Base-by-base conservation (phyloP, 2,113 vertebrate species). In the Taxidea taxus region DNA sequence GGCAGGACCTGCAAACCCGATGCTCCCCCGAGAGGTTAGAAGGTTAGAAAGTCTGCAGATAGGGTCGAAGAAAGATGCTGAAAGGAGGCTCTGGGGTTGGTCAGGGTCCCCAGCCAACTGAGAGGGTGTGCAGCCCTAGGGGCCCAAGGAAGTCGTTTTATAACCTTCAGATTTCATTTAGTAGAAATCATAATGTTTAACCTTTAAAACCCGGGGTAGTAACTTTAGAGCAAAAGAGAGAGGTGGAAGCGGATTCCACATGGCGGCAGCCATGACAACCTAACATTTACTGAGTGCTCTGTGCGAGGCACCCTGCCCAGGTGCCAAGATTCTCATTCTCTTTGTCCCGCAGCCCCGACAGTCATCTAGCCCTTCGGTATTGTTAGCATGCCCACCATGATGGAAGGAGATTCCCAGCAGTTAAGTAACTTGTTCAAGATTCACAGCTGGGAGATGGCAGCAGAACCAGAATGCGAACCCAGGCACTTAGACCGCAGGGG, bases 341-440 rank as follows among this genome's bases (percentile, higher is more conserved):
- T 29, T 16, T 37, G 74, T 9, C 44, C 1, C 4, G 37, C 0
- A n/a, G 37, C 34, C 44, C 27, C 2, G 1, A 13, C 56, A 21
- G 37, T 7, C 8, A n/a, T 11, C 78, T 2, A 0, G 6, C 34
- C 27, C 49, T 29, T 44, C 9, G 51, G 27, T 20, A 7, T 42
- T 4, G 4, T 14, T 16, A 27, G 18, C 60, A 14, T 34, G n/a
- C 25, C 70, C 49, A 11, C 1, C 1, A 11, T 1, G 72, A 64
- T 27, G 1, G 25, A 27, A 8, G 37, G 0, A 15, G 23, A 18
- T 11, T 23, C 62, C 11, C 1, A 4, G 58, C 58, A n/a, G 68
- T 7, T 60, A 20, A 60, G 31, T 3, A 8, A 34, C 56, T 49
- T 34, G 54, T 13, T 47, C 47, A 66, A 58, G 82, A 47, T 6